Base-by-base conservation (phyloP, 2,797 vertebrate genomes). In the Microctenopoma lineatum region DNA sequence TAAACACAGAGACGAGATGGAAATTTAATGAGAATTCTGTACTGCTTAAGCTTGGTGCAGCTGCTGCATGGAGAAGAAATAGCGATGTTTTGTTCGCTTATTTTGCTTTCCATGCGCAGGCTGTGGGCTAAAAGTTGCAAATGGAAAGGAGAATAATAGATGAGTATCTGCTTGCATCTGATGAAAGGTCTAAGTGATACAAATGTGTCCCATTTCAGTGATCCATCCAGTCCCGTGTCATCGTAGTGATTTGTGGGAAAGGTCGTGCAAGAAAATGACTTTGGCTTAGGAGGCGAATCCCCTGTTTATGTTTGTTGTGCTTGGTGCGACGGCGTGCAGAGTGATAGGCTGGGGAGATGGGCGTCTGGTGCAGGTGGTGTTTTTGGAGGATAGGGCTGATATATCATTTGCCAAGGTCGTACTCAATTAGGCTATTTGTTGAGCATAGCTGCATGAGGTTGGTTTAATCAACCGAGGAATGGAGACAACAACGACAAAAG, bases 361-460 rank as follows among this genome's bases (percentile, higher is more conserved):
- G 86, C 79, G 84, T 89, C 89, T 92, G 89, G 84, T 90, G 87
- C 92, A 92, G 91, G 90, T 91, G 91, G 88, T 89, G 88, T 91
- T 90, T 91, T 87, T 84, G 85, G 88, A 89, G 78, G 90, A 92
- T 89, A 91, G 87, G 89, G 85, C 89, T 91, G 90, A 92, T 92
- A 87, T 92, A 92, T 94, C 92, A 92, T 92, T 94, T 92, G 91
- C 92, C 92, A 94, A 94, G 93, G 92, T 93, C 92, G 87, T 88
- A 90, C 91, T 92, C 91, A 92, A 93, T 93, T 93, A 93, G 91
- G 89, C 90, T 92, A 91, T 93, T 93, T 93, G 91, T 93, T 93
- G 92, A 93, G 92, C 92, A 92, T 90, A 92, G 90, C 90, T 83
- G 90, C 89, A 88, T 91, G 90, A 85, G 90, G 90, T 92, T 93